Base-by-base conservation (phyloP, 2,797 vertebrate genomes). In the Ceyx erithaca region DNA sequence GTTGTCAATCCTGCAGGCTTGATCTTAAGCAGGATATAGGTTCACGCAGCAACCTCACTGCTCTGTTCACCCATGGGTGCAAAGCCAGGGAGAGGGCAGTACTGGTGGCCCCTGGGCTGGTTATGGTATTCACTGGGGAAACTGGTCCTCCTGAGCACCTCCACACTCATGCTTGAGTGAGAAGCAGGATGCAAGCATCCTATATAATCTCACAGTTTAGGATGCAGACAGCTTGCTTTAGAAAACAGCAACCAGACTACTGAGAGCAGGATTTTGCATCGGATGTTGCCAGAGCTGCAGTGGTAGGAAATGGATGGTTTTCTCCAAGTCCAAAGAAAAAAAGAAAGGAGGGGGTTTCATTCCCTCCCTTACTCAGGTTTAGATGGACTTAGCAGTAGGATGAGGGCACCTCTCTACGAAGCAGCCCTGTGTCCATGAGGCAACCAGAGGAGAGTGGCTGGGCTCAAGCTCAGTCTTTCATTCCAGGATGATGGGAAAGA, bases 21-120 rank as follows among this genome's bases (percentile, higher is more conserved):
- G 37, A 4, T 21, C 0, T 0, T 1, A 63, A 30, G n/a, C 43
- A 41, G 61, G 51, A 14, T 4, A 15, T 63, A 61, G 15, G 9
- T 59, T 67, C 31, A n/a, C 28, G n/a, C 59, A 82, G 15, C 63
- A 68, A 35, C 28, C 40, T 21, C 18, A 12, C 30, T 48, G 82
- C 19, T 78, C n/a, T 14, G 7, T 33, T 59, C 41, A 63, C 33
- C 30, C 7, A 2, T 30, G 51, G 63, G 21, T 37, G 15, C 59
- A 48, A 31, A 61, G 51, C 31, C 51, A 80, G 45, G 57, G 41
- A 64, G 46, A 14, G 22, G 54, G 20, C 35, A 73, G 62, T 72
- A 23, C 55, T 64, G 40, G 10, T 33, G 49, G 9, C 28, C 28
- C 13, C 45, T 51, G 31, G 14, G 17, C 37, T 73, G 17, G 23